These are phyloP conservation scores for Chorisops tibialis DNA, from an alignment of 2,888 invertebrate genomes.

Conservation along the genomic window DNA sequence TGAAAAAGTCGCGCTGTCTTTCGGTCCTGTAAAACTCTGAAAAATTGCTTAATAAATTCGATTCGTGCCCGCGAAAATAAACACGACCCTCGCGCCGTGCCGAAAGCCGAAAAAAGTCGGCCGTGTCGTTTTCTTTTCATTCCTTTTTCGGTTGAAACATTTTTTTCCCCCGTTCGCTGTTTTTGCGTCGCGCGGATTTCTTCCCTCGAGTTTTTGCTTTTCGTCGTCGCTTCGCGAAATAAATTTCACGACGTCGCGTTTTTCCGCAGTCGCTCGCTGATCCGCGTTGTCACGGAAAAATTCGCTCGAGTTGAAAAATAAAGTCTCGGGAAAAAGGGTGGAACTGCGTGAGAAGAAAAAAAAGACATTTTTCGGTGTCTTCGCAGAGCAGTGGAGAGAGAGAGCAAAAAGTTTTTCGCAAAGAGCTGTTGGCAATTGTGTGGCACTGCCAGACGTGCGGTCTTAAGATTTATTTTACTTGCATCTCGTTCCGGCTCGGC, in stretches of 20 bases:
- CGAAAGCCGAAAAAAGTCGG: slow-evolving; percentile 33
- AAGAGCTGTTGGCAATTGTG: too few species aligned
- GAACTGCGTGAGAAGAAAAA: slow-evolving; percentile 18
- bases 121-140: not conserved
- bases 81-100: slow-evolving; percentile 2
- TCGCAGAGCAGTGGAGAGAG: not conserved
- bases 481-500: too few species aligned
- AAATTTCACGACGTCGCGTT: too few species aligned
- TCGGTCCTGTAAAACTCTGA: slow-evolving; percentile 18
- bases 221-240: too few species aligned
- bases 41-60: not conserved
- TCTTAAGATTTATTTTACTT: too few species aligned
- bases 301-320: not conserved
- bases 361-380: slow-evolving; percentile 1
- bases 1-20: slow-evolving; percentile 29
- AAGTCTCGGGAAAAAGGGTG: slow-evolving; percentile 14
- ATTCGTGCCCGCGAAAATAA: not conserved
- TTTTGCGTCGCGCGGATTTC: too few species aligned
- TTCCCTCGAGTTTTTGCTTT: too few species aligned
- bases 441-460: too few species aligned
- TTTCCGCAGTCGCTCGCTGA: too few species aligned
- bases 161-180: too few species aligned
- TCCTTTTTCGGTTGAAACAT: not conserved
- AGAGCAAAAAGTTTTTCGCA: too few species aligned
- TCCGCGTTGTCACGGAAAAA: not conserved